Percentiles rank a stretch among this genome's conserved stretches.
These are phyloP conservation scores for Celastrina argiolus DNA, from an alignment of 2,888 invertebrate genomes.

Conservation along the genomic window DNA sequence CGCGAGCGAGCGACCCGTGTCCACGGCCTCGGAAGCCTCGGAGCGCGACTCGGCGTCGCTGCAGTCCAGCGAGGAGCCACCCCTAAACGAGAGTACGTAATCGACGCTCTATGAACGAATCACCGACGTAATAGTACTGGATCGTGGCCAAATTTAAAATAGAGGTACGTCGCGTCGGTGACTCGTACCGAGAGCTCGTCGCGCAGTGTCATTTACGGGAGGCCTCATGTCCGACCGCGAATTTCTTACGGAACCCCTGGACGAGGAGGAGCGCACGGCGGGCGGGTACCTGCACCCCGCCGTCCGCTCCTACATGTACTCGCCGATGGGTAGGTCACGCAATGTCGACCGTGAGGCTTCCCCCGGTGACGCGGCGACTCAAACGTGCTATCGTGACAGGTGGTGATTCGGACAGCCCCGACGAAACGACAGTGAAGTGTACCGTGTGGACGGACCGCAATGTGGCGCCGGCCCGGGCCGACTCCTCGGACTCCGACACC, in stretches of 20 bases:
- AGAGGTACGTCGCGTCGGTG: constrained; percentile 67
- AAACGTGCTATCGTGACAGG: constrained; percentile 64
- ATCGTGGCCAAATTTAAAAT: constrained; percentile 73
- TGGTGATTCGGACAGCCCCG: constrained; percentile 80
- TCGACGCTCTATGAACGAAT: constrained; percentile 59
- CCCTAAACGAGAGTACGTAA: constrained; percentile 73
- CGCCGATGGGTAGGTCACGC: constrained; percentile 69
- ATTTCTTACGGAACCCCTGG: constrained; percentile 69
- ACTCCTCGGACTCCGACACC: constrained; percentile 64
- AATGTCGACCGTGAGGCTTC: constrained; percentile 51
- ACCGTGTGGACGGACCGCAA: constrained; percentile 68
- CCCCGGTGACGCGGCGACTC: constrained; percentile 39
- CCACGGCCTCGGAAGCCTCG: constrained; percentile 70
- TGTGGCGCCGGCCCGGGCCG: constrained; percentile 53
- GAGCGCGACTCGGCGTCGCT: constrained; percentile 72
- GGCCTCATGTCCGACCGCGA: constrained; percentile 76
- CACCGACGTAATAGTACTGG: constrained; percentile 71
- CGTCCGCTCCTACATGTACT: constrained; percentile 76
- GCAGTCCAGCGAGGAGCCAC: constrained; percentile 73
- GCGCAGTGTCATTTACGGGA: constrained; percentile 69
- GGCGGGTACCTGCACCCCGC: constrained; percentile 67
- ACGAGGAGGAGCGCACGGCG: constrained; percentile 67
- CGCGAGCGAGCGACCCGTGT: constrained; percentile 66
- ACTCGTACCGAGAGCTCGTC: constrained; percentile 69
- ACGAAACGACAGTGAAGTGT: constrained; percentile 80